A percentile compares a stretch with the other conserved stretches of the same genome.
Evolutionary conservation across 2,797 vertebrate genomes (phyloP).

Genomic region (Falco berigora): DNA sequence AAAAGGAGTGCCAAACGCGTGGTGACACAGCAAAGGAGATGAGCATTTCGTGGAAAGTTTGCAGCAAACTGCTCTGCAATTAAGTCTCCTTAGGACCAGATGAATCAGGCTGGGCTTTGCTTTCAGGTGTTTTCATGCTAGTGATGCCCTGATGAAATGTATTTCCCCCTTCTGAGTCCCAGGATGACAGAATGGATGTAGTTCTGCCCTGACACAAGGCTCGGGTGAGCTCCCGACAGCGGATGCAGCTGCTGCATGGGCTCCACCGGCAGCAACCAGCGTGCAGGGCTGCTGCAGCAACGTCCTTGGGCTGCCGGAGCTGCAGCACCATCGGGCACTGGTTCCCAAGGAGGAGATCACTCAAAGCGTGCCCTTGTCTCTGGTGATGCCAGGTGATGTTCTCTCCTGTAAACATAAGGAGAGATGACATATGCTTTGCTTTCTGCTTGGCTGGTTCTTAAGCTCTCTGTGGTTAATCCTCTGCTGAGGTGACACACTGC

Average conservation of each 20-base stretch:
- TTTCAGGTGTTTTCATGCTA: neutral
- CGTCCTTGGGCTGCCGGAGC: neutral
- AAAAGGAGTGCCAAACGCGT: neutral
- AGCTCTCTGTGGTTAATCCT: slow-evolving; percentile 11
- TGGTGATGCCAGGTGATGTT: slow-evolving; percentile 14
- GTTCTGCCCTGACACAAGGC: neutral
- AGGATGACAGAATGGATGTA: neutral
- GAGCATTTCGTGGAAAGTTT: neutral
- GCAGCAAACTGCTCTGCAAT: neutral
- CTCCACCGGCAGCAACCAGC: accelerated
- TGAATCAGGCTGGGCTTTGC: neutral
- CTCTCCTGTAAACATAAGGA: neutral
- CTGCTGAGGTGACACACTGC: neutral
- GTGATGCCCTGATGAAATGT: neutral
- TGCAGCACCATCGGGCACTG: accelerated
- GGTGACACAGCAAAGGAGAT: neutral
- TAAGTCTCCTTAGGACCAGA: neutral
- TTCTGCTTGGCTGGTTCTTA: slow-evolving; percentile 30
- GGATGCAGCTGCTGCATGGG: neutral
- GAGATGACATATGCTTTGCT: slow-evolving; percentile 35
- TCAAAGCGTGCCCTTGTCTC: neutral
- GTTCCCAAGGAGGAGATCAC: neutral
- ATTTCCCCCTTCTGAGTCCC: neutral
- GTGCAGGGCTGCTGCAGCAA: accelerated
- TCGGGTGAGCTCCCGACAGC: accelerated